Percentiles rank a stretch among this genome's conserved stretches.
phyloP scores from a whole-genome alignment of 64 coral and sea anemone genomes.

The Pocillopora verrucosa region DNA sequence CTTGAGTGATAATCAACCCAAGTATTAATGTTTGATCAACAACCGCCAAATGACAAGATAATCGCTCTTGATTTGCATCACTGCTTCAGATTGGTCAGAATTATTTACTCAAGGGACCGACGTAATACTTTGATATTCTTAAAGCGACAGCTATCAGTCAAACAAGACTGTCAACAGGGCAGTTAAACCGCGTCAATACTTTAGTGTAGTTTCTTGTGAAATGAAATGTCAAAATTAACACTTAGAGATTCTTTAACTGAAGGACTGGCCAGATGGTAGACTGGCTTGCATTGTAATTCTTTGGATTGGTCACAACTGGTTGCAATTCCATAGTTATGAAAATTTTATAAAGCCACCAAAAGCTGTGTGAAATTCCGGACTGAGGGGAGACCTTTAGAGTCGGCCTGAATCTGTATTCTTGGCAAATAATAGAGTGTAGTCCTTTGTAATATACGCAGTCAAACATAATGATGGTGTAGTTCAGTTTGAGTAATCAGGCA shows the following conservation, averaged over 20 bases:
- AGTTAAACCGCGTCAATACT: neutral
- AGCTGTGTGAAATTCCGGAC: neutral
- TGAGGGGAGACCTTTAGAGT: neutral
- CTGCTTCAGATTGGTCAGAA: conserved; percentile 20
- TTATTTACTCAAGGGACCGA: conserved; percentile 59
- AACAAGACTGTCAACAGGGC: neutral
- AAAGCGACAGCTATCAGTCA: neutral
- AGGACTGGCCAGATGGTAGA: too few species aligned
- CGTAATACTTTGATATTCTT: conserved; percentile 12
- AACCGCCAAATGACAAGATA: conserved; percentile 5
- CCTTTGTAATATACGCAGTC: too few species aligned
- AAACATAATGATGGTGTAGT: too few species aligned
- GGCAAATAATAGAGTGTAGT: too few species aligned
- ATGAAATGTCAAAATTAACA: too few species aligned
- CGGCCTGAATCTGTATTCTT: neutral
- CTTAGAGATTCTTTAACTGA: too few species aligned
- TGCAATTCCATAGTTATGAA: neutral
- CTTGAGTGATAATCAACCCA: neutral
- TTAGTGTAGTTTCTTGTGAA: too few species aligned
- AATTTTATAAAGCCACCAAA: neutral
- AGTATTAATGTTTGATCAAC: conserved; percentile 33
- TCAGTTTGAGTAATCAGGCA: too few species aligned
- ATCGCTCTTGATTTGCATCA: conserved; percentile 27
- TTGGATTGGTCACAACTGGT: neutral
- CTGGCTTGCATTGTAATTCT: too few species aligned